Conservation (phyloP, 1,140 invertebrate genomes). For the Anastatus disparis region DNA sequence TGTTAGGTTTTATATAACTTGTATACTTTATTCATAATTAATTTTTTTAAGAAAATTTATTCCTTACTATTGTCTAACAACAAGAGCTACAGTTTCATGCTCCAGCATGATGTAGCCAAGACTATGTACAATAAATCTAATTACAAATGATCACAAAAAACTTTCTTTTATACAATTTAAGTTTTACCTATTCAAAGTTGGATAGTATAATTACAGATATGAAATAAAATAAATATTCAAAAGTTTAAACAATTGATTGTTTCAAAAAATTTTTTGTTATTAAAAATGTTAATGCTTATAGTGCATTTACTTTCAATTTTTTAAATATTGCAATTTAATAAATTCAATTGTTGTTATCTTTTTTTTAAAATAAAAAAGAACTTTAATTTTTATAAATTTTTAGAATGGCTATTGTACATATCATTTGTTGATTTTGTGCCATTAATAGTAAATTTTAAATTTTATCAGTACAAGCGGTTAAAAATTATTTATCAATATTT, state of each 20-base stretch:
- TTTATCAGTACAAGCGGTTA: not conserved
- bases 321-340: not conserved
- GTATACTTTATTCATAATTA: not conserved
- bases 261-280: not conserved
- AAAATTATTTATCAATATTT: not conserved
- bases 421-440: not conserved
- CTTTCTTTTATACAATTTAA: not conserved
- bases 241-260: not conserved
- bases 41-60: slow-evolving; percentile 22
- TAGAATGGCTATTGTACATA: not conserved
- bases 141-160: not conserved
- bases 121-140: slow-evolving; percentile 12
- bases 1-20: not conserved
- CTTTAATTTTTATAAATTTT: slow-evolving; percentile 16
- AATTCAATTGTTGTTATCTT: not conserved
- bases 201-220: too few species aligned
- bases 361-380: not conserved
- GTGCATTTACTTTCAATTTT: too few species aligned
- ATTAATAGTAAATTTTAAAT: slow-evolving; percentile 2
- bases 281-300: too few species aligned
- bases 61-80: slow-evolving; percentile 29
- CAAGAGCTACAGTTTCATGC: slow-evolving; percentile 13
- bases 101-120: not conserved
- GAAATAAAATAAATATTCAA: not conserved
- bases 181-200: not conserved